Evolutionary conservation across 2,113 vertebrate species (phyloP).

Genomic region (Erythrolamprus reginae): DNA sequence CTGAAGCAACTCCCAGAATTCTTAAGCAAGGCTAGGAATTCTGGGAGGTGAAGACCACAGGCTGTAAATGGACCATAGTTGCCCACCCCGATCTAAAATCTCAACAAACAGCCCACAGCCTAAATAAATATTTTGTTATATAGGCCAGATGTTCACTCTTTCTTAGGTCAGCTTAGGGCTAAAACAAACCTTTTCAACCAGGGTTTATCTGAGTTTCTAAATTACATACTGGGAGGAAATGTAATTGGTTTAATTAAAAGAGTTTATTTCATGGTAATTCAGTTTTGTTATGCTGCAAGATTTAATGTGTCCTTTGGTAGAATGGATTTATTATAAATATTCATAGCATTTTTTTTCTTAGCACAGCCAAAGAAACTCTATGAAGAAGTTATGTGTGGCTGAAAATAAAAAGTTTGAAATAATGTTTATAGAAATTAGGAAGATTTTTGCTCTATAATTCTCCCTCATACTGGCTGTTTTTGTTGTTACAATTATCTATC

Average conservation of each 20-base stretch:
- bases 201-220: background rate
- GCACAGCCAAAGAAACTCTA: slow-evolving; percentile 23
- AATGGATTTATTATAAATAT: slow-evolving; percentile 77
- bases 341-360: slow-evolving; percentile 60
- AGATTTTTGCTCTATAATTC: slow-evolving; percentile 18
- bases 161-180: background rate
- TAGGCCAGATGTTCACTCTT: slow-evolving; percentile 68
- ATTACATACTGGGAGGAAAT: slow-evolving; percentile 79
- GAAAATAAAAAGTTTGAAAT: slow-evolving; percentile 14
- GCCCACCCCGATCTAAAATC: background rate
- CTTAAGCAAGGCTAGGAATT: background rate
- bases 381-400: slow-evolving; percentile 32
- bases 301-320: slow-evolving; percentile 78
- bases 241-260: slow-evolving; percentile 86
- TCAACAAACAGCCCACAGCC: slow-evolving; percentile 34
- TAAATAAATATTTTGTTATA: background rate
- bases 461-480: slow-evolving; percentile 17
- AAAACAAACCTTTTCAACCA: background rate
- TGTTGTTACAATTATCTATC: slow-evolving; percentile 25
- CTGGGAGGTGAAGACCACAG: background rate
- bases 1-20: background rate
- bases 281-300: slow-evolving; percentile 78
- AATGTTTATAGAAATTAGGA: slow-evolving; percentile 18
- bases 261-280: slow-evolving; percentile 84
- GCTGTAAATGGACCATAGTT: background rate